Conservation (phyloP, 1,140 invertebrate species). For the Anastrepha obliqua region DNA sequence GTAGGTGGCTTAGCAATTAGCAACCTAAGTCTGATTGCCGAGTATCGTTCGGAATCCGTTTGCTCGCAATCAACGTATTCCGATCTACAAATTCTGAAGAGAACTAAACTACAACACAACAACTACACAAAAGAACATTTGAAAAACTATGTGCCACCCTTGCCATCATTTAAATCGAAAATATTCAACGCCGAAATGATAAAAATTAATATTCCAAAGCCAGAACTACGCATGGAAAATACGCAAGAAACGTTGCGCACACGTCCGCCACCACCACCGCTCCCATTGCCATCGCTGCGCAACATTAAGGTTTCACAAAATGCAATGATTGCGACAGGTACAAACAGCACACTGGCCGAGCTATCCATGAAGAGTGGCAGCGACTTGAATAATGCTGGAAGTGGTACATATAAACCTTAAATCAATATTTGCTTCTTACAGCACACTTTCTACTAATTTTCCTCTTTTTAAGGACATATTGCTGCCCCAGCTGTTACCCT, state of each 20-base stretch:
- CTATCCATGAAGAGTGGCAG: slow-evolving; percentile 61
- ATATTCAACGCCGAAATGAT: slow-evolving; percentile 72
- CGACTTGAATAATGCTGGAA: background rate
- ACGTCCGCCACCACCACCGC: slow-evolving; percentile 62
- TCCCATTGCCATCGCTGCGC: slow-evolving; percentile 32
- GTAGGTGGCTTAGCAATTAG: slow-evolving; percentile 67
- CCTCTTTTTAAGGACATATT: background rate
- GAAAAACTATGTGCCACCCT: slow-evolving; percentile 72
- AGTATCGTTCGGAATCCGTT: slow-evolving; percentile 73
- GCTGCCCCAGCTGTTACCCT: background rate
- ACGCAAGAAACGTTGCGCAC: slow-evolving; percentile 52
- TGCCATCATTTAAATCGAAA: slow-evolving; percentile 71
- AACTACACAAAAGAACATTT: slow-evolving; percentile 71
- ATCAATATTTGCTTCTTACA: background rate
- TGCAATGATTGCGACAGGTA: background rate
- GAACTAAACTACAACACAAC: slow-evolving; percentile 55
- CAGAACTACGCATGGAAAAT: slow-evolving; percentile 62
- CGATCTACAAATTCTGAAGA: slow-evolving; percentile 60
- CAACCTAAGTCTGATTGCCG: slow-evolving; percentile 77
- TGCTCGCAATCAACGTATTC: slow-evolving; percentile 77
- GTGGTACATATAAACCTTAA: background rate
- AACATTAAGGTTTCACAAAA: slow-evolving; percentile 36
- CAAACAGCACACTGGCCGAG: slow-evolving; percentile 59
- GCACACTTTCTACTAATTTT: background rate
- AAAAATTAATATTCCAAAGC: slow-evolving; percentile 73